Percentiles rank a stretch among this genome's conserved stretches.
Evolutionary conservation across 2,888 invertebrate species (phyloP).

Genomic region (Resseliella maxima): DNA sequence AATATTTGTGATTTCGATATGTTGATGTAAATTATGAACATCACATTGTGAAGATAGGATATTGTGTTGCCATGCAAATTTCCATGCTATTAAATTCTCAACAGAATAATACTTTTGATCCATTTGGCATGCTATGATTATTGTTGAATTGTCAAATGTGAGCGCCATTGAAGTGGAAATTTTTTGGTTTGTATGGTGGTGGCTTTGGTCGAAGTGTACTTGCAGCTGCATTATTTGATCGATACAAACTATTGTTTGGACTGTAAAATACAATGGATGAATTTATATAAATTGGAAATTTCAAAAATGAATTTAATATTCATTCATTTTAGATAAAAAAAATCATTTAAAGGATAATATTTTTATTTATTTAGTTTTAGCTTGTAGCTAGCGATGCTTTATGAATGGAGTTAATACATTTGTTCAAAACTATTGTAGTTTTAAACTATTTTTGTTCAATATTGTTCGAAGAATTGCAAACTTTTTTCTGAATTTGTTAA

Average conservation of each 20-base stretch:
- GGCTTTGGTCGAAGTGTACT: constrained; percentile 67
- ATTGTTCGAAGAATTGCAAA: too few relatives aligned
- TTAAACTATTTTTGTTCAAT: neutral
- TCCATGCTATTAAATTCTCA: constrained; percentile 59
- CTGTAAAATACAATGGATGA: constrained; percentile 65
- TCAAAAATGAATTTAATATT: too few relatives aligned
- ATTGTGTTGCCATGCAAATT: too few relatives aligned
- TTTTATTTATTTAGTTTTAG: constrained; percentile 59
- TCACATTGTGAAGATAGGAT: too few relatives aligned
- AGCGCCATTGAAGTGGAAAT: constrained; percentile 63
- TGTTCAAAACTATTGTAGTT: too few relatives aligned
- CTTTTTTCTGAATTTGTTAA: too few relatives aligned
- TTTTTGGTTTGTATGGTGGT: constrained; percentile 66
- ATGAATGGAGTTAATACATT: too few relatives aligned
- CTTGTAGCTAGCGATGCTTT: too few relatives aligned
- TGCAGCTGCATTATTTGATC: constrained; percentile 69
- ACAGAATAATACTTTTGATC: constrained; percentile 64
- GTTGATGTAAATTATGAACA: too few relatives aligned
- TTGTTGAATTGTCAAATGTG: constrained; percentile 66
- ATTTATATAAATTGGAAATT: neutral
- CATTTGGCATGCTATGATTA: constrained; percentile 61
- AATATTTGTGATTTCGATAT: too few relatives aligned
- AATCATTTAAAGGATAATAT: neutral
- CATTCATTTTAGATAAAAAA: neutral
- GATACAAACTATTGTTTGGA: constrained; percentile 71